Conservation (phyloP, 2,113 vertebrate species). For the Gobiocypris rarus region DNA sequence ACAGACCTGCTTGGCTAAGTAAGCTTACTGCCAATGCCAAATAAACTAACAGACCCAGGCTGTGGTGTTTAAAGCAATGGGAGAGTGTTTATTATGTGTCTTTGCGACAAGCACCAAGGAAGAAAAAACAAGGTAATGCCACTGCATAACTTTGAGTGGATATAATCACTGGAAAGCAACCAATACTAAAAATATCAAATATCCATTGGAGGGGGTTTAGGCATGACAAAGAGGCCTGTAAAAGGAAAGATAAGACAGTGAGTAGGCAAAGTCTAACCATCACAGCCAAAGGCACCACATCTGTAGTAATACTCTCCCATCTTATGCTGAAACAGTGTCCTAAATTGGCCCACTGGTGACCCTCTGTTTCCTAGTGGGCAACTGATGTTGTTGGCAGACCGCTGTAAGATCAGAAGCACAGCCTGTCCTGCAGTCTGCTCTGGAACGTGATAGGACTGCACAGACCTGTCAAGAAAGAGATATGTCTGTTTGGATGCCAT, state of each 20-base stretch:
- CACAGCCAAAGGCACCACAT: slow-evolving; percentile 53
- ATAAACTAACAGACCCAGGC: slow-evolving; percentile 54
- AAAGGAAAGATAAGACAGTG: slow-evolving; percentile 69
- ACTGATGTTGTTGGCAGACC: slow-evolving; percentile 56
- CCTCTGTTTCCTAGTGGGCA: slow-evolving; percentile 52
- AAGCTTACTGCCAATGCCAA: slow-evolving; percentile 61
- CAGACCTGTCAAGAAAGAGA: slow-evolving; percentile 46
- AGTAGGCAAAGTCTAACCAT: slow-evolving; percentile 64
- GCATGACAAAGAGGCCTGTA: slow-evolving; percentile 67
- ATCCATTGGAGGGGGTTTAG: slow-evolving; percentile 59
- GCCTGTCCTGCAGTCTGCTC: slow-evolving; percentile 31
- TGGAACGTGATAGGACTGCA: slow-evolving; percentile 40
- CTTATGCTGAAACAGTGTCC: slow-evolving; percentile 39
- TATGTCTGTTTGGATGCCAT: slow-evolving; percentile 60
- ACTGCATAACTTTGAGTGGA: slow-evolving; percentile 60
- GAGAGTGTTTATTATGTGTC: slow-evolving; percentile 36
- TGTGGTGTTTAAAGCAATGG: slow-evolving; percentile 42
- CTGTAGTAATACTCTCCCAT: slow-evolving; percentile 38
- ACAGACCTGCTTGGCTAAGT: slow-evolving; percentile 48
- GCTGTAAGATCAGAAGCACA: slow-evolving; percentile 29
- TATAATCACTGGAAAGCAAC: slow-evolving; percentile 66
- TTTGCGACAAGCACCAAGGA: slow-evolving; percentile 64
- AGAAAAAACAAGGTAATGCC: slow-evolving; percentile 60
- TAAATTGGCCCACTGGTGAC: slow-evolving; percentile 62
- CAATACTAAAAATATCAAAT: slow-evolving; percentile 58